Evolutionary conservation across 2,113 vertebrate species (phyloP), one percentile per base, ranked within the genome.

Genomic region (Mesocricetus auratus): DNA sequence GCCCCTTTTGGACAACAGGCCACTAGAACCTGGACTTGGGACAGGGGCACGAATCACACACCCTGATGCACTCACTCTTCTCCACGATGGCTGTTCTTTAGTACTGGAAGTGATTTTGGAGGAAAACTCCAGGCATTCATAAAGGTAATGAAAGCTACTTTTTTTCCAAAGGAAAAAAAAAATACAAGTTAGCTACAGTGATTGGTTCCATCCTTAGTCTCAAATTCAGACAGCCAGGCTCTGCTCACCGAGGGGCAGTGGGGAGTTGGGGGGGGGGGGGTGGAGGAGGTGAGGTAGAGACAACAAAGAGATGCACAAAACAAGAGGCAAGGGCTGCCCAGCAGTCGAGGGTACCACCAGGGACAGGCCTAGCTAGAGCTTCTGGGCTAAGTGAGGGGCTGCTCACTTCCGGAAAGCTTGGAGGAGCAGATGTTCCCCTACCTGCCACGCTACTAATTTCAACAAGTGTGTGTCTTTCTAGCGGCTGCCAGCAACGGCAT

Each of bases 381-480:
- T 75, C 86, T 39, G 53, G 75, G 92, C 87, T 75, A 7, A 36
- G 88, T 1, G 3, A 58, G 22, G 62, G 87, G 90, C 96, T 93
- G 97, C 97, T 97, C 97, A 98, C 98, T 98, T 98, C 98, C 97
- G 97, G 96, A 98, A 97, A 87, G 97, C 53, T 96, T 93, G n/a
- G 73, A 78, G 62, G 97, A 98, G 98, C 98, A 99, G 98, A 98
- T 99, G 98, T 98, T 98, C 98, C 94, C 97, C 98, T 99, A 99
- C 98, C 98, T 99, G 98, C 98, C 98, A 98, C 26, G 98, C 98
- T 99, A 98, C 98, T 98, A 94, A 99, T 98, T 98, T 98, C 99
- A 99, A 99, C 99, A 99, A 99, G 99, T 99, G 98, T 98, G 98
- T 98, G 98, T 98, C 98, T 98, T 98, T 98, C 98, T 98, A 99